These are phyloP conservation scores for Syngnathoides biaculeatus DNA, from an alignment of 2,113 vertebrate species.

Conservation along the genomic window DNA sequence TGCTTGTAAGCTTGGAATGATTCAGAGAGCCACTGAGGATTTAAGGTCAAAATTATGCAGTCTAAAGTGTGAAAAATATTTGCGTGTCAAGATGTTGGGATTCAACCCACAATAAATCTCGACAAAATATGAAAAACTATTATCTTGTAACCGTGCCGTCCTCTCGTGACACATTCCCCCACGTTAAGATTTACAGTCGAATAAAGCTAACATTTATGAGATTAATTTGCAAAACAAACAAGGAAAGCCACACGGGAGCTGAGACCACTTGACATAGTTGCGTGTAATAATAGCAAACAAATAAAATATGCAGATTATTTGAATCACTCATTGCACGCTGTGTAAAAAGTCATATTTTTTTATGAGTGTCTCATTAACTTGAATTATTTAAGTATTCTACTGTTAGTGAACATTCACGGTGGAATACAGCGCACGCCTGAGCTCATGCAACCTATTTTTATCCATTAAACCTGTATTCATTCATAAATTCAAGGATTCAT, in stretches of 20 bases:
- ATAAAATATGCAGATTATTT: conserved; percentile 57
- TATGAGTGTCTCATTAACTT: conserved; percentile 34
- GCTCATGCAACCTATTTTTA: background rate
- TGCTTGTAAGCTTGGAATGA: no score
- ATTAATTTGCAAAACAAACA: conserved; percentile 14
- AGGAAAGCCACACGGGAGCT: background rate
- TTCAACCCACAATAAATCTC: no score
- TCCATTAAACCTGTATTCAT: conserved; percentile 3
- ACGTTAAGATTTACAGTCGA: conserved; percentile 5
- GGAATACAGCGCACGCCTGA: background rate
- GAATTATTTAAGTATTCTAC: background rate
- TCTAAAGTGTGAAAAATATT: no score
- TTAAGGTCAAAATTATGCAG: no score
- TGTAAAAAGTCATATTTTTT: conserved; percentile 18
- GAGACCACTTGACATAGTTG: conserved; percentile 23
- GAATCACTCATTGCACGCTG: conserved; percentile 26
- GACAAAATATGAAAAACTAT: background rate
- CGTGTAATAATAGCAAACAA: conserved; percentile 51
- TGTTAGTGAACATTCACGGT: conserved; percentile 36
- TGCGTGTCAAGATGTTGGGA: background rate
- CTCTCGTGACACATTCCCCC: background rate
- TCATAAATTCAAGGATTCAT: background rate
- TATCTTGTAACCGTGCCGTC: background rate
- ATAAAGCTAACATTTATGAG: conserved; percentile 7
- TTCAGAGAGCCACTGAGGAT: no score